Percentiles rank a stretch among this genome's conserved stretches.
Conservation (phyloP, 2,888 invertebrate species). For the Monopis laevigella region DNA sequence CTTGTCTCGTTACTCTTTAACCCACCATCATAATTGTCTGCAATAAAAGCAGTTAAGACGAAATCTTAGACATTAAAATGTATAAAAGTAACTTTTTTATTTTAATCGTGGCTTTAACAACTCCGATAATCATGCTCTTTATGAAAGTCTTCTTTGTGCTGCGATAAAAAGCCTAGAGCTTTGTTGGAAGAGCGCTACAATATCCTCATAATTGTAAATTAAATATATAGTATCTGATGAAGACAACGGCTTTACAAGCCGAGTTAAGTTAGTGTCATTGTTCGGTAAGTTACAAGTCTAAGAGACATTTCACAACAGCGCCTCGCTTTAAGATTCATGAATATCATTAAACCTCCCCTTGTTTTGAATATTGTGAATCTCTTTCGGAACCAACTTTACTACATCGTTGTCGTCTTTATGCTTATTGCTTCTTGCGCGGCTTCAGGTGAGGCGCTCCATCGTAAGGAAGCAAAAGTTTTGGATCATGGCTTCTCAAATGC, state of each 20-base stretch:
- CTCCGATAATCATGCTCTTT: slow-evolving; percentile 9
- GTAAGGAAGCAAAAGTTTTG: background rate
- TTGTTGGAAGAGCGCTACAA: slow-evolving; percentile 3
- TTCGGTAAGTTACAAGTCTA: slow-evolving; percentile 59
- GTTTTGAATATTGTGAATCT: slow-evolving; percentile 50
- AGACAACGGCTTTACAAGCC: slow-evolving; percentile 57
- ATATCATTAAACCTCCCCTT: slow-evolving; percentile 55
- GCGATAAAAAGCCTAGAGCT: slow-evolving; percentile 5
- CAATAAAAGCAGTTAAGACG: slow-evolving; percentile 28
- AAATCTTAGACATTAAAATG: slow-evolving; percentile 18
- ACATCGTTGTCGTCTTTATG: slow-evolving; percentile 36
- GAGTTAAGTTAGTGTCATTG: slow-evolving; percentile 60
- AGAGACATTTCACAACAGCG: slow-evolving; percentile 55
- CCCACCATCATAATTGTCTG: slow-evolving; percentile 26
- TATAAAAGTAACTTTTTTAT: slow-evolving; percentile 8
- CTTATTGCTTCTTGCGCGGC: slow-evolving; percentile 38
- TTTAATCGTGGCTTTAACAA: slow-evolving; percentile 4
- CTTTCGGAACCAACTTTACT: slow-evolving; percentile 38
- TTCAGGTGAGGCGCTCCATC: background rate
- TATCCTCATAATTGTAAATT: slow-evolving; percentile 9
- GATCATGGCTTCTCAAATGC: too few species aligned
- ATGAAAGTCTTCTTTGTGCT: slow-evolving; percentile 1
- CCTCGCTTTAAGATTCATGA: slow-evolving; percentile 57
- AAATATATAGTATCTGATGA: slow-evolving; percentile 36
- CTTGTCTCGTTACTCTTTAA: slow-evolving; percentile 30